Evolutionary conservation across 2,113 vertebrate species (phyloP).

Genomic region (Daboia siamensis): DNA sequence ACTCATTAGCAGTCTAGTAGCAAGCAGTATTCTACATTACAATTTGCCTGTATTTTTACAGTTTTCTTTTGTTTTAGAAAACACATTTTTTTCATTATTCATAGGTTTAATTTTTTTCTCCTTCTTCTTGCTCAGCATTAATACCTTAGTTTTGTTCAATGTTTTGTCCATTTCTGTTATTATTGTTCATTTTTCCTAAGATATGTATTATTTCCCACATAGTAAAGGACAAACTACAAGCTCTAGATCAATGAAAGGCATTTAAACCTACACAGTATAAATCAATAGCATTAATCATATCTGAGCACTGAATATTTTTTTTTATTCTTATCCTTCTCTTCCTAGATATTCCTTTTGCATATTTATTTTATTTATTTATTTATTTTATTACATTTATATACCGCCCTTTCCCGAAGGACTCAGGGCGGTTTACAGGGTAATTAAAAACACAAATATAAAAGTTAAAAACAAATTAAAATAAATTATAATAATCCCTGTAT

Average conservation of each 20-base stretch:
- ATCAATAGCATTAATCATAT: conserved; percentile 22
- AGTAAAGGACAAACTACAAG: neutral
- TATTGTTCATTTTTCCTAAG: neutral
- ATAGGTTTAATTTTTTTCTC: neutral
- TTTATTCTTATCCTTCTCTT: neutral
- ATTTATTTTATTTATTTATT: no score
- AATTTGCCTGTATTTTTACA: neutral
- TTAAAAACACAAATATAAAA: no score
- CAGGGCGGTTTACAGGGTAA: no score
- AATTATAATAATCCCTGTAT: no score
- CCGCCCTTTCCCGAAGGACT: no score
- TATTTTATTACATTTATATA: no score
- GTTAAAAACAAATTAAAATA: no score
- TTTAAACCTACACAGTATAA: neutral
- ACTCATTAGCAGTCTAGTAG: neutral
- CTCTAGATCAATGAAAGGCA: neutral
- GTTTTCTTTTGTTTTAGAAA: neutral
- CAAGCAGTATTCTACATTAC: neutral
- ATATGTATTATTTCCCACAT: neutral
- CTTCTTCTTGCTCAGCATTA: neutral
- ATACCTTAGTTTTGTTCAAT: neutral
- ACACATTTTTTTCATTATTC: neutral
- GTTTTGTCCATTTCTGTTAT: neutral
- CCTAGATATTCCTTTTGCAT: neutral
- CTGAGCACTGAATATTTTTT: neutral